Base-by-base conservation (phyloP, 2,113 vertebrate genomes). In the Tiliqua scincoides region DNA sequence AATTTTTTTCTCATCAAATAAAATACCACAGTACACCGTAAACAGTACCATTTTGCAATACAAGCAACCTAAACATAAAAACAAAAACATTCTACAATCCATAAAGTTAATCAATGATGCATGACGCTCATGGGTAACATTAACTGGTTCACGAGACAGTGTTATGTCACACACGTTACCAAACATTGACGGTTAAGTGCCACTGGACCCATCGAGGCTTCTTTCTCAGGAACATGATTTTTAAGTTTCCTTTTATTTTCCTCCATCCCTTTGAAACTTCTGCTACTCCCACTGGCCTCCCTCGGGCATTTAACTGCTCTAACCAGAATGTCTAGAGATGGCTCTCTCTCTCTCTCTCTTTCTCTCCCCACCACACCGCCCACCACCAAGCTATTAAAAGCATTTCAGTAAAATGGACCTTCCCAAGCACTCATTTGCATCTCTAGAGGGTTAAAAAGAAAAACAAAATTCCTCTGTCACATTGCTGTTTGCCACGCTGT, bases 301-400 rank as follows among this genome's bases (percentile, higher is more conserved):
- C 32, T 59, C 54, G 27, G 15, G 52, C 80, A 57, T 35, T 62
- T 48, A 57, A 12, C 3, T 48, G 35, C 48, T 59, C 18, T 32
- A 62, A 32, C 54, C 65, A 52, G 30, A 63, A 72, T n/a, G 32
- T 62, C 61, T 62, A 71, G 18, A 35, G n/a, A 62, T 59, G 10
- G 54, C 23, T 67, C 23, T 30, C 17, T 30, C 3, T 43, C n/a
- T n/a, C n/a, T n/a, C n/a, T n/a, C n/a, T n/a, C n/a, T n/a, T n/a
- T 43, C 35, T 25, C 18, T 3, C 15, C 25, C n/a, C 73, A 52
- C 18, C 62, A 3, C 32, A 52, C 30, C 37, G 79, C 57, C 40
- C 74, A 83, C 74, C 40, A 83, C 57, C 70, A 35, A 72, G 30
- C 40, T 83, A 63, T 84, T 87, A 48, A 83, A 77, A 70, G 63